Evolutionary conservation across 2,113 vertebrate species (phyloP).

Genomic region (Chionis minor): DNA sequence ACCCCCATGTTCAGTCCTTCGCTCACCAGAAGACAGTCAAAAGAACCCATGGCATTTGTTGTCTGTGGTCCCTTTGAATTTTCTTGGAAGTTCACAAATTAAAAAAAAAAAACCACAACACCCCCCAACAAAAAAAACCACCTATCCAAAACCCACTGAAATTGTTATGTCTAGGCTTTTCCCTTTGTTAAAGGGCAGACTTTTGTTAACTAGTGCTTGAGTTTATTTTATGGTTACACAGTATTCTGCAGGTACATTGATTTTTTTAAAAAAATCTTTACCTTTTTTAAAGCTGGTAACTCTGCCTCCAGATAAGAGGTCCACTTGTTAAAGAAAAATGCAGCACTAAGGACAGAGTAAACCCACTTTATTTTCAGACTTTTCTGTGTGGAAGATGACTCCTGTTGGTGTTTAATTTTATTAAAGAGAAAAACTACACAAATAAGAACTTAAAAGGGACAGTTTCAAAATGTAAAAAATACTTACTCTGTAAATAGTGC

Average conservation of each 20-base stretch:
- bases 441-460: background rate
- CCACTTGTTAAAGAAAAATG: background rate
- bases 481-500: slow-evolving; percentile 98
- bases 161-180: background rate
- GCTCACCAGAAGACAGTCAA: background rate
- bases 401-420: background rate
- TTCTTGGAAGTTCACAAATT: background rate
- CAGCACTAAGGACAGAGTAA: background rate
- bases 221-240: slow-evolving; percentile 17
- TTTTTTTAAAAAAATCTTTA: background rate
- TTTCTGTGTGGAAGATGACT: background rate
- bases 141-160: background rate
- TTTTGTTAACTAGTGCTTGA: background rate
- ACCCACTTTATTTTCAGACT: background rate
- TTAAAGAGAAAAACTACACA: slow-evolving; percentile 2
- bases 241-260: background rate
- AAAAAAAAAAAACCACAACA: background rate
- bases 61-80: background rate
- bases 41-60: background rate
- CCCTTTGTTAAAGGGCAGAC: background rate
- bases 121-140: background rate
- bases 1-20: background rate
- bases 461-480: background rate
- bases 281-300: background rate
- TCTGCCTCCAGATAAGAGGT: slow-evolving; percentile 2